Percentiles rank a stretch among this genome's conserved stretches.
These are phyloP conservation scores for Prionace glauca DNA, from an alignment of 2,797 vertebrate genomes.

Conservation along the genomic window DNA sequence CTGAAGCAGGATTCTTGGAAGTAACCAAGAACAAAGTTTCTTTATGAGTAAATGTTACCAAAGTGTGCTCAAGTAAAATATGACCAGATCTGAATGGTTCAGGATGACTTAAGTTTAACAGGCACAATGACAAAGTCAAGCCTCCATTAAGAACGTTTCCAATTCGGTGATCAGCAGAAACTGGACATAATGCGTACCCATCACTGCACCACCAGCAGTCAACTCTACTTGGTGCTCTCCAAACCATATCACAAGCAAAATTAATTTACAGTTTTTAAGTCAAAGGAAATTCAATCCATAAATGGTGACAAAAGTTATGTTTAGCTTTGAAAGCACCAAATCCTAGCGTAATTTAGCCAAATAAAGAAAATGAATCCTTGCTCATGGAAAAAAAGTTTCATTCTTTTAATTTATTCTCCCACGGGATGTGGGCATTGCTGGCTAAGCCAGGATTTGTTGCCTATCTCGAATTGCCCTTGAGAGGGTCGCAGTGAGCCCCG, in stretches of 20 bases:
- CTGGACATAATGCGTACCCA: background rate
- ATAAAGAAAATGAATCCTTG: background rate
- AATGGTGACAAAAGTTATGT: background rate
- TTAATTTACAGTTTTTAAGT: background rate
- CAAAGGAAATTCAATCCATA: slow-evolving; percentile 1
- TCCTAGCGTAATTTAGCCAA: background rate
- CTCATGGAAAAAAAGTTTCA: background rate
- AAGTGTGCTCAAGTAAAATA: too few relatives aligned
- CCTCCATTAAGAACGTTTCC: background rate
- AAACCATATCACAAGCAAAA: background rate
- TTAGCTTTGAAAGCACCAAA: background rate
- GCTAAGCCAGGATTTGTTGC: too few relatives aligned
- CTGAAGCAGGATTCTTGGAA: background rate
- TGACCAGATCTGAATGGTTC: too few relatives aligned
- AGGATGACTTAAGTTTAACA: too few relatives aligned
- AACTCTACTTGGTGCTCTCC: background rate
- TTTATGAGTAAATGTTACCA: too few relatives aligned
- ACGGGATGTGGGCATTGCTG: too few relatives aligned
- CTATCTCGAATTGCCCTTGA: too few relatives aligned
- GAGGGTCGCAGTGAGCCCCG: too few relatives aligned
- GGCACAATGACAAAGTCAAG: background rate
- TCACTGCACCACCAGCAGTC: background rate
- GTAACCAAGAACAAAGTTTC: background rate
- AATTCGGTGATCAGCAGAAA: background rate
- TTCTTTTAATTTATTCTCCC: background rate